Evolutionary conservation across 2,113 vertebrate genomes (phyloP).

Genomic region (Myiozetetes cayanensis): DNA sequence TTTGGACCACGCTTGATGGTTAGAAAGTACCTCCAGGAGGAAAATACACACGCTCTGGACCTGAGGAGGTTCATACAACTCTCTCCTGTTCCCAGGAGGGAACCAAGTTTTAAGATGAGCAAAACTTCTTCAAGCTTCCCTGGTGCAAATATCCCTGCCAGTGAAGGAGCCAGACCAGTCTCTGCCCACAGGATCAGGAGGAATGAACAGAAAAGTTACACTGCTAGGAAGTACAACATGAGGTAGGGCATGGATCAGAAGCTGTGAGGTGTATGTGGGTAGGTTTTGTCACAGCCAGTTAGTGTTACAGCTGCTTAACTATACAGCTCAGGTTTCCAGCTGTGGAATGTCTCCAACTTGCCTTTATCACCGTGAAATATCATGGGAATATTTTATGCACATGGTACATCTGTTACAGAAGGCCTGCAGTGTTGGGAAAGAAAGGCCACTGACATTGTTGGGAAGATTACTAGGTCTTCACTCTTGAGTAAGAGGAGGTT

Average conservation of each 20-base stretch:
- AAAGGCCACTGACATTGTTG: neutral
- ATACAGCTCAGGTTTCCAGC: neutral
- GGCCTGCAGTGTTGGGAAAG: neutral
- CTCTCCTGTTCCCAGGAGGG: neutral
- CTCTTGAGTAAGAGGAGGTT: neutral
- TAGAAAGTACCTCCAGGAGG: neutral
- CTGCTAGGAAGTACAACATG: neutral
- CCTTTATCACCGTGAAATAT: neutral
- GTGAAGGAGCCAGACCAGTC: neutral
- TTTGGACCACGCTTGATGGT: neutral
- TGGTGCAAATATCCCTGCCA: neutral
- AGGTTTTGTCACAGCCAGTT: neutral
- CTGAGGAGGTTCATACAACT: neutral
- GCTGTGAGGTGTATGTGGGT: neutral
- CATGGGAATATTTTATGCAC: neutral
- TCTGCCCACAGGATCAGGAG: neutral
- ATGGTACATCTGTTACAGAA: accelerated
- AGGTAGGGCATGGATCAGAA: neutral
- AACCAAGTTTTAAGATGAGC: neutral
- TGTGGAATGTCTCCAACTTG: neutral
- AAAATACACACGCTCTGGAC: neutral
- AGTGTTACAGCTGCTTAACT: neutral
- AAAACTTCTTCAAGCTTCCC: neutral
- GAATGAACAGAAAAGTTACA: neutral
- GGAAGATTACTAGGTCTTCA: neutral